A percentile compares a stretch with the other conserved stretches of the same genome.
These are phyloP conservation scores for Uloborus diversus DNA, from an alignment of 1,140 invertebrate species.

Conservation along the genomic window DNA sequence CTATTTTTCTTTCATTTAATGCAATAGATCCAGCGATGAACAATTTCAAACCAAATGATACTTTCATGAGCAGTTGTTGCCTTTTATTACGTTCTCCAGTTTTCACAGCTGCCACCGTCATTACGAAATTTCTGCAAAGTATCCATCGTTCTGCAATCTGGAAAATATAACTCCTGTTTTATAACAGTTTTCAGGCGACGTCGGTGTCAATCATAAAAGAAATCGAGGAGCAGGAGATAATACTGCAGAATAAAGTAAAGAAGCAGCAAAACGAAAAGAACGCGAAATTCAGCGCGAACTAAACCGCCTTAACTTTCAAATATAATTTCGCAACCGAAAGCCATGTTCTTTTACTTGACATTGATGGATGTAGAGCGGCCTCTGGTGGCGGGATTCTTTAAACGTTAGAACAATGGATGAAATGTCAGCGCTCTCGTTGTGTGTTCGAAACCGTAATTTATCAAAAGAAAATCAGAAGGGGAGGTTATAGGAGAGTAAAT, in stretches of 20 bases:
- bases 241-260: background rate
- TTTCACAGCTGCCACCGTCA: background rate
- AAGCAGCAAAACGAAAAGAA: background rate
- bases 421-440: conserved; percentile 44
- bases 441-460: conserved; percentile 27
- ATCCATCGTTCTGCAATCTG: conserved; percentile 6
- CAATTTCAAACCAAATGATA: background rate
- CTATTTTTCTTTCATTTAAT: no score
- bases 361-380: conserved; percentile 43
- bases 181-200: conserved; percentile 5
- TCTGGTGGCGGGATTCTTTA: conserved; percentile 36
- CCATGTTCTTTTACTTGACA: conserved; percentile 28
- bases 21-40: no score
- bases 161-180: conserved; percentile 44
- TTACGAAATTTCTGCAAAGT: background rate
- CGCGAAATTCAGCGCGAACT: no score
- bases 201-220: conserved; percentile 27
- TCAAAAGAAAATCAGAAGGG: conserved; percentile 20
- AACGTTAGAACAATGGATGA: conserved; percentile 44
- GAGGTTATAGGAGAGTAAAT: background rate
- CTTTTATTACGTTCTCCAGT: background rate
- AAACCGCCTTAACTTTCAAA: conserved; percentile 48
- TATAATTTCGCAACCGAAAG: conserved; percentile 50
- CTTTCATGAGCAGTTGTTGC: background rate
- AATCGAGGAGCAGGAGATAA: background rate